phyloP scores from a whole-genome alignment of 2,113 vertebrate species.

The Pachyramphus minor region DNA sequence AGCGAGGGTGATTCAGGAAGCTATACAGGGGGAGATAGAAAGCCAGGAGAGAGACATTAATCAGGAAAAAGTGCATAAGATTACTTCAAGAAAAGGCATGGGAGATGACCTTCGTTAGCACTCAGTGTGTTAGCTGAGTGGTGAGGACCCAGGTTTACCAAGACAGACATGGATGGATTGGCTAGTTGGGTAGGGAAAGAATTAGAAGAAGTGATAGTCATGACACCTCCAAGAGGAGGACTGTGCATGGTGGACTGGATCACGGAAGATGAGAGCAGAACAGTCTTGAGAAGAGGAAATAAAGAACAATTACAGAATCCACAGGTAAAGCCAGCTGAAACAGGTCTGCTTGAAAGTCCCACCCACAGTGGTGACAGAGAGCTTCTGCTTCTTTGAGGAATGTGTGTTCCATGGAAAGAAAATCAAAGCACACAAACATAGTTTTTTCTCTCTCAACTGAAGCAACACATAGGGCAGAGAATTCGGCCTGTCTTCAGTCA shows the following conservation, averaged over 20 bases:
- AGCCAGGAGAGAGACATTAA: not conserved
- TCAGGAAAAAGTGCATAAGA: not conserved
- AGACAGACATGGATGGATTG: not conserved
- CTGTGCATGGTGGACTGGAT: not conserved
- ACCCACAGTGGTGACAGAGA: not conserved
- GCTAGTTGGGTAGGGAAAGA: not conserved
- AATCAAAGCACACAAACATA: not conserved
- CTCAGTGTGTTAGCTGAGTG: not conserved
- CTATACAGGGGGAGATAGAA: not conserved
- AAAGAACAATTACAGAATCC: not conserved
- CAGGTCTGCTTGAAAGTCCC: not conserved
- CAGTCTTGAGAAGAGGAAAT: not conserved
- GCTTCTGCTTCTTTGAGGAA: not conserved
- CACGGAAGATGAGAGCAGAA: not conserved
- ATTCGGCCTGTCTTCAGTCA: not conserved
- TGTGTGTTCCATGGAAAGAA: not conserved
- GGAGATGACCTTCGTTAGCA: not conserved
- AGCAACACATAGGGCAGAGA: not conserved
- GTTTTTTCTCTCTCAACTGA: not conserved
- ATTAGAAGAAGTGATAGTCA: not conserved
- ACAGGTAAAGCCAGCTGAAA: not conserved
- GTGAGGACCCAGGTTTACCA: not conserved
- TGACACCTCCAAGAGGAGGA: not conserved
- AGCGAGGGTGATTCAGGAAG: not conserved
- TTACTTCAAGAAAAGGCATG: not conserved